Evolutionary conservation across 1,140 invertebrate genomes (phyloP), one percentile per base, ranked within the genome.

Genomic region (Dinothrombium tinctorium): DNA sequence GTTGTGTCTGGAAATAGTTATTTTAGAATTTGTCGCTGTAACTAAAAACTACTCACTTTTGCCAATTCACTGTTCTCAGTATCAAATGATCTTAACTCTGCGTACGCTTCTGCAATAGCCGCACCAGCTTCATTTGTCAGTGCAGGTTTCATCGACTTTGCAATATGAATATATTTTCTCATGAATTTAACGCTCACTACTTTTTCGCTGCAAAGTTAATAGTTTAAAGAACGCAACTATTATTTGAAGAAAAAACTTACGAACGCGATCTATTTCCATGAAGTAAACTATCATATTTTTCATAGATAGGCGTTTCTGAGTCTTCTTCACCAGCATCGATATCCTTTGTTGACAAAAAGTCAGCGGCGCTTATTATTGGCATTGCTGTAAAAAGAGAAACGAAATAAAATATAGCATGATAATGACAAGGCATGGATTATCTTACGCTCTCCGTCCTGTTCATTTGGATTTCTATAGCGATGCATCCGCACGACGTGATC

Each of bases 401-500:
- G 17, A 37, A 25, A 20, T 33, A 12, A 41, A 14, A 22, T 3
- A 31, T 23, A 40, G 40, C 3, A n/a, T 7, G 4, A n/a, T 0
- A 3, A 23, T 21, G 15, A 31, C 12, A 39, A 42, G 33, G 32
- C 1, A 38, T 24, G 11, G 12, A 37, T 33, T 25, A 23, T 51
- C 55, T 42, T 53, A 64, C 61, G 59, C 56, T 87, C 82, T 5
- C 94, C 94, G 55, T 98, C 92, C 59, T 84, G 74, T 59, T 98
- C 90, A 35, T 69, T 69, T 2, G 86, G 71, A 59, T 73, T 76
- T 54, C 80, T 71, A 60, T 90, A 99, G 54, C 84, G 68, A 59
- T 99, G 94, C 74, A 98, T 94, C 37, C 90, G 67, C 1, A 98
- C 72, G 25, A 99, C 90, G 56, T 98, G 90, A 54, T 96, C 89